These are phyloP conservation scores for Polydrusus cervinus DNA, from an alignment of 2,888 invertebrate genomes.

Conservation along the genomic window DNA sequence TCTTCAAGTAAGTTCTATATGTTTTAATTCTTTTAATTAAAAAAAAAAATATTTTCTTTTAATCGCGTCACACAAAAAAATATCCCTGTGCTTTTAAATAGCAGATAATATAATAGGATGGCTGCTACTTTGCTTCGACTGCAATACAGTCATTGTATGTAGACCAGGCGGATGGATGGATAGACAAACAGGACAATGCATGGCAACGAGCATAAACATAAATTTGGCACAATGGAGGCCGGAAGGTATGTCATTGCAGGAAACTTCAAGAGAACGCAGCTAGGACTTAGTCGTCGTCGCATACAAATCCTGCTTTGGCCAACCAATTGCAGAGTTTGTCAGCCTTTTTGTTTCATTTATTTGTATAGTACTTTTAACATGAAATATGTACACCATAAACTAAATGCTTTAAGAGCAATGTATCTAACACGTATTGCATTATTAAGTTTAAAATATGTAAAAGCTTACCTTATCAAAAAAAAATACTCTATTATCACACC, in stretches of 20 bases:
- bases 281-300: constrained; percentile 41
- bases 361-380: too few species aligned
- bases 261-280: constrained; percentile 62
- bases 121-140: constrained; percentile 39
- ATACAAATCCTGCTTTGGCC: constrained; percentile 41
- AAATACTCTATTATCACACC: too few species aligned
- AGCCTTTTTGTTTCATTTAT: too few species aligned
- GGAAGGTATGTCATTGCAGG: constrained; percentile 69
- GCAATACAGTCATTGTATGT: constrained; percentile 67
- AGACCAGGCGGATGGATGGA: constrained; percentile 64
- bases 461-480: too few species aligned
- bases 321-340: not conserved
- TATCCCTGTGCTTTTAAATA: constrained; percentile 38
- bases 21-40: too few species aligned
- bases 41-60: not conserved
- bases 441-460: too few species aligned
- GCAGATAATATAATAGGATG: constrained; percentile 47
- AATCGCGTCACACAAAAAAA: constrained; percentile 17
- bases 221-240: constrained; percentile 69
- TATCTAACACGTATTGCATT: too few species aligned
- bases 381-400: too few species aligned
- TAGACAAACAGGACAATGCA: constrained; percentile 67
- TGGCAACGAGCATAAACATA: constrained; percentile 67
- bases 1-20: too few species aligned
- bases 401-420: too few species aligned